A percentile compares a stretch with the other conserved stretches of the same genome.
Conservation (phyloP, 2,797 vertebrate species). For the Cyclura pinguis region DNA sequence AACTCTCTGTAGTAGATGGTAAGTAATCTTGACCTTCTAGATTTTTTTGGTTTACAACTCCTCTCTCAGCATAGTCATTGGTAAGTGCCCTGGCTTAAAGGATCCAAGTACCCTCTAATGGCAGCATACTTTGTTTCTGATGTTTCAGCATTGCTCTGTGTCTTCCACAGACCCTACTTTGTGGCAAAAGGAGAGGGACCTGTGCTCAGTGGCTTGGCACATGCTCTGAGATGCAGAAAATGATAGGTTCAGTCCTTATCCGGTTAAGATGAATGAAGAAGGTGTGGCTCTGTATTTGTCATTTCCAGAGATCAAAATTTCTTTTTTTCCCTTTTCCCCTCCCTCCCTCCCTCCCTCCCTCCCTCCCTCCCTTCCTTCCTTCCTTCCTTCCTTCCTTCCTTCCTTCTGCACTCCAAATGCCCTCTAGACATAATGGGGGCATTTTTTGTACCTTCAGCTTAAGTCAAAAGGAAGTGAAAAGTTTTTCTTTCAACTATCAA, state of each 20-base stretch:
- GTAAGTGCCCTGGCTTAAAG: background rate
- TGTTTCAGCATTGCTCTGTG: background rate
- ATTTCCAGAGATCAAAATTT: no score
- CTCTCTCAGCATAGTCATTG: background rate
- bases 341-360: no score
- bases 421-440: no score
- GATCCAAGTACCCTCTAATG: background rate
- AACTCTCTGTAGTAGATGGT: background rate
- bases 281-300: no score
- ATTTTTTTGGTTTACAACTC: background rate
- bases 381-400: no score
- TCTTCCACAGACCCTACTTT: background rate
- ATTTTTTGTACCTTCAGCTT: no score
- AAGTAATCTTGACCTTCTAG: background rate
- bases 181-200: background rate
- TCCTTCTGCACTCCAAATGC: no score
- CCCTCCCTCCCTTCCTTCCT: no score
- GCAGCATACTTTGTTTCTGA: background rate
- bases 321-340: no score
- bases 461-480: no score
- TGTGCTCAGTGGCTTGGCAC: background rate
- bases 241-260: background rate
- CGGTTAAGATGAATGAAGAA: background rate
- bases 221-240: background rate
- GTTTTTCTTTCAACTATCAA: no score